Evolutionary conservation across 2,888 invertebrate species (phyloP).

Genomic region (Yponomeuta cagnagella): DNA sequence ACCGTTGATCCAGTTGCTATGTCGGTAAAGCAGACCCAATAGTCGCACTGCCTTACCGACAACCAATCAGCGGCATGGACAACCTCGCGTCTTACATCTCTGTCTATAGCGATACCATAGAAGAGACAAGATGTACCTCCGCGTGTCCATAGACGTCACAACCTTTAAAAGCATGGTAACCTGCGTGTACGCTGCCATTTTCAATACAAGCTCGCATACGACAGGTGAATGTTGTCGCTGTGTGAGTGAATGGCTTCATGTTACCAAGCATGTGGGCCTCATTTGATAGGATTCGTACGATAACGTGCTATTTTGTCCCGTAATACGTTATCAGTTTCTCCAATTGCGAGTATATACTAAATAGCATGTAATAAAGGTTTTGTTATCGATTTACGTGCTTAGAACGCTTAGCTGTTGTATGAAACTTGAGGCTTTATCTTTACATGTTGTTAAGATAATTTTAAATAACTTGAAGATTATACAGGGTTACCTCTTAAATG

Average conservation of each 20-base stretch:
- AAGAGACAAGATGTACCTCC: conserved; percentile 36
- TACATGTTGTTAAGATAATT: neutral
- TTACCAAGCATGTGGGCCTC: conserved; percentile 25
- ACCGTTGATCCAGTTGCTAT: conserved; percentile 72
- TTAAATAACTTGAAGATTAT: no score
- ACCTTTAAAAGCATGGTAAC: conserved; percentile 58
- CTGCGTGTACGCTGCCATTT: conserved; percentile 61
- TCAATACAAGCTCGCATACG: conserved; percentile 52
- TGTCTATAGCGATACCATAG: conserved; percentile 27
- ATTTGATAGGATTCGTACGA: conserved; percentile 60
- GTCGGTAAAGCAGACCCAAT: conserved; percentile 60
- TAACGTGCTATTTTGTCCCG: conserved; percentile 62
- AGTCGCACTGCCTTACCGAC: conserved; percentile 50
- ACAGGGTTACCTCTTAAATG: no score
- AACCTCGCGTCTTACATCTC: conserved; percentile 32
- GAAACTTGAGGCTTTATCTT: neutral
- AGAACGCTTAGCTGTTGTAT: neutral
- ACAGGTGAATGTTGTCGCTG: conserved; percentile 61
- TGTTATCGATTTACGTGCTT: neutral
- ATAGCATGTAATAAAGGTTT: conserved; percentile 37
- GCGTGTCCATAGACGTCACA: conserved; percentile 34
- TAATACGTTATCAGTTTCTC: conserved; percentile 44
- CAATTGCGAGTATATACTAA: conserved; percentile 33
- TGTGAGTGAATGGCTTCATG: conserved; percentile 38
- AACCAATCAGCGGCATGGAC: conserved; percentile 28